Evolutionary conservation across 2,113 vertebrate genomes (phyloP).

Genomic region (Calidris pygmaea): DNA sequence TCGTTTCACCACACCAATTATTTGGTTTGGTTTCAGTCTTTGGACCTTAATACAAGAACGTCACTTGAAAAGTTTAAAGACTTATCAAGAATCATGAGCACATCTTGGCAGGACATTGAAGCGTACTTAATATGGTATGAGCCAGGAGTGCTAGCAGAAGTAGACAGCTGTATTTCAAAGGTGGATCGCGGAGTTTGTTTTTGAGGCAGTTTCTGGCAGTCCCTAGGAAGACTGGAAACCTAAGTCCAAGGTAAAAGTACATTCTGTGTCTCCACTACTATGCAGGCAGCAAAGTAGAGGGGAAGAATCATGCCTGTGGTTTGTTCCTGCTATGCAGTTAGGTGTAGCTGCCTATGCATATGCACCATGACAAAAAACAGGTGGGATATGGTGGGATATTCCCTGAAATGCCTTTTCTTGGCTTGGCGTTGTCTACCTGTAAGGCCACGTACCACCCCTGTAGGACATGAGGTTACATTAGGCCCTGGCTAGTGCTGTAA

Average conservation of each 20-base stretch:
- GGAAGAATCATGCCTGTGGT: background rate
- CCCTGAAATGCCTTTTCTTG: background rate
- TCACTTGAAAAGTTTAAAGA: background rate
- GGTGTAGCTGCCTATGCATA: background rate
- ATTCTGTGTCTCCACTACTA: background rate
- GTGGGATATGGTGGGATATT: background rate
- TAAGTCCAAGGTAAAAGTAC: background rate
- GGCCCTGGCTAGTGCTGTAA: background rate
- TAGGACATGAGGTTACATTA: background rate
- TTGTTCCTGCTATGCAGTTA: background rate
- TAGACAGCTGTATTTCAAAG: background rate
- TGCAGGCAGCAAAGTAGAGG: background rate
- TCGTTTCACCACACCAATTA: background rate
- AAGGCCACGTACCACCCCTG: background rate
- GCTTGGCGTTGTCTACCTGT: rapidly evolving
- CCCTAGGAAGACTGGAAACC: background rate
- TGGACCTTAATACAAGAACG: background rate
- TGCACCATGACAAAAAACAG: background rate
- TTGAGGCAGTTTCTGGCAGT: background rate
- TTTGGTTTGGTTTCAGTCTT: background rate
- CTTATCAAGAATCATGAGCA: background rate
- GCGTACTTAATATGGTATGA: background rate
- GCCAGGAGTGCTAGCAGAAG: background rate
- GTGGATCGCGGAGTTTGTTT: background rate
- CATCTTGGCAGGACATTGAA: background rate